Conservation (phyloP, 2,797 vertebrate species). For the Molossus alvarezi region DNA sequence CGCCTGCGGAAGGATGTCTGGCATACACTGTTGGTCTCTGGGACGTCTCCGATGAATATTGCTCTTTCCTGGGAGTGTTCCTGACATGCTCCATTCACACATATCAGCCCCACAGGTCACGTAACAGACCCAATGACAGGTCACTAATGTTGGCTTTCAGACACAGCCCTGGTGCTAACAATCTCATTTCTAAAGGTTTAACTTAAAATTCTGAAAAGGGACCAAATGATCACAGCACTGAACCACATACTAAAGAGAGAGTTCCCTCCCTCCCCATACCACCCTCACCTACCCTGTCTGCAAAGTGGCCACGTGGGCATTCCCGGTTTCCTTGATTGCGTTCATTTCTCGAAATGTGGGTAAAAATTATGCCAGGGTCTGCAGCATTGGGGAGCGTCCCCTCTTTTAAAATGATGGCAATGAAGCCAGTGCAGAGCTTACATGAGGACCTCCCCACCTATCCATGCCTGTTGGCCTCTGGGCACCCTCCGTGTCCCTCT, state of each 20-base stretch:
- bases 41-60: background rate
- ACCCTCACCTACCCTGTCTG: background rate
- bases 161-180: slow-evolving; percentile 37
- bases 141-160: slow-evolving; percentile 44
- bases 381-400: background rate
- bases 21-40: slow-evolving; percentile 23
- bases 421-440: background rate
- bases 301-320: background rate
- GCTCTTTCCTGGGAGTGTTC: background rate
- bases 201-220: slow-evolving; percentile 49
- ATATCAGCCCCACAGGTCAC: background rate
- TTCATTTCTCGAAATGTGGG: slow-evolving; percentile 41
- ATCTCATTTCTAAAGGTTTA: slow-evolving; percentile 64
- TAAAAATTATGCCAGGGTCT: background rate
- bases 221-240: slow-evolving; percentile 27
- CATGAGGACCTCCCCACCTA: background rate
- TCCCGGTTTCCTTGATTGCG: background rate
- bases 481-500: background rate
- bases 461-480: background rate
- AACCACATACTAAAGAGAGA: background rate
- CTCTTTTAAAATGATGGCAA: background rate
- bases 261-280: too few species aligned
- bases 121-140: background rate
- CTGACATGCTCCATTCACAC: slow-evolving; percentile 42
- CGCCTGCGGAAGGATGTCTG: background rate